Base-by-base conservation (phyloP, 1,140 invertebrate species). In the Dufourea novaeangliae region DNA sequence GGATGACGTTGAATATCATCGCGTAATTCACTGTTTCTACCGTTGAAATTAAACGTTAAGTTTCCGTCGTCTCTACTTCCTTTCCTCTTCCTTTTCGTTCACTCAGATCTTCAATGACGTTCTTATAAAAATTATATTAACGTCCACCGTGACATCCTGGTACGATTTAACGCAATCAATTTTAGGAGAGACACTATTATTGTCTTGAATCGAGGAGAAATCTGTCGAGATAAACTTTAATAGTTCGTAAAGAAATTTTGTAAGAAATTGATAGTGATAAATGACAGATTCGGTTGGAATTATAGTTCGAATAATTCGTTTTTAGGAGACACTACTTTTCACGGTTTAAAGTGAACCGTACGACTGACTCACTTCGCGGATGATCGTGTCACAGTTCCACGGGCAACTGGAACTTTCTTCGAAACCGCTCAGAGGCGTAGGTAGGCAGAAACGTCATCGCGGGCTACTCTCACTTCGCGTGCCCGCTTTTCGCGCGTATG, bases 371-470 rank as follows among this genome's bases (percentile, higher is more conserved):
- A 32, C 37, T 52, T 74, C 62, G 39, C 61, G 70, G 78, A 82
- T 62, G 74, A 72, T 71, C 56, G 63, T 59, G 79, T 72, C 79
- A 63, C 68, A 61, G 79, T 82, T 87, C 84, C 78, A 61, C 69
- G 75, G 63, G 67, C 76, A 82, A 83, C 84, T 87, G 84, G 85
- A 86, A 86, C 89, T 89, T 90, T 88, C 87, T 83, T 90, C 79
- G 80, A 79, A 87, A 87, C 84, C 87, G 85, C 86, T 88, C 78
- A 80, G 79, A 86, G 78, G 82, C 84, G 88, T 91, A 84, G 90
- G 89, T 69, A 76, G 87, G 64, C 62, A 79, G 77, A 64, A 80
- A 78, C 87, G 85, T 88, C 86, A 86, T 84, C 85, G 61, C 44
- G 76, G 66, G 61, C 77, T 81, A 87, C 88, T 88, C 89, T 90